These are phyloP conservation scores for Psix sp. DNA, from an alignment of 1,140 invertebrate genomes.

Conservation along the genomic window DNA sequence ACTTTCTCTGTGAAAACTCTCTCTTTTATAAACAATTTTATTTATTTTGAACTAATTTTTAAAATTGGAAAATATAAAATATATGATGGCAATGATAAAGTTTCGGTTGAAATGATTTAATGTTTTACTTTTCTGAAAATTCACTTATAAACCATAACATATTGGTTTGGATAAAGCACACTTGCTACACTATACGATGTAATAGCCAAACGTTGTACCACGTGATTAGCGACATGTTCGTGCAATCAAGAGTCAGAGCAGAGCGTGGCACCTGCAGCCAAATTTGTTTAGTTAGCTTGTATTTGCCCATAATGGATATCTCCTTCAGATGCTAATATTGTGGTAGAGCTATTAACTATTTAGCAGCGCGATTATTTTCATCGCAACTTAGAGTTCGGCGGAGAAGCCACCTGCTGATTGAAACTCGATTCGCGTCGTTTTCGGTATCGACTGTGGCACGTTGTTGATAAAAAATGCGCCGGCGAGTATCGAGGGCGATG, in stretches of 20 bases:
- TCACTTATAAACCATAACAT: too few species aligned
- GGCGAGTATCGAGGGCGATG: conserved; percentile 18
- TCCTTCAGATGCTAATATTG: conserved; percentile 14
- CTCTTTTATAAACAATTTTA: too few species aligned
- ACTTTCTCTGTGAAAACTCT: too few species aligned
- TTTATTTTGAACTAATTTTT: too few species aligned
- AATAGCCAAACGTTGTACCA: conserved; percentile 35
- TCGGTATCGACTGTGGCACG: too few species aligned
- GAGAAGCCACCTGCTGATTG: background rate
- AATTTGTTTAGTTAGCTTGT: conserved; percentile 30
- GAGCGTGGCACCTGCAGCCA: conserved; percentile 12
- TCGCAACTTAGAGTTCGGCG: conserved; percentile 15
- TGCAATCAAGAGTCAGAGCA: conserved; percentile 31
- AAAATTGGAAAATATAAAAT: too few species aligned
- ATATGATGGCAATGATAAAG: too few species aligned
- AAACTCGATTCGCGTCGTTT: too few species aligned
- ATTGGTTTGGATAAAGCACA: conserved; percentile 21
- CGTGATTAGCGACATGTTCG: conserved; percentile 28
- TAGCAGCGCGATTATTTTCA: conserved; percentile 22
- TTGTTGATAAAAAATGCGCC: conserved; percentile 11
- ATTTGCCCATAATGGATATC: conserved; percentile 8
- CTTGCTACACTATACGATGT: too few species aligned
- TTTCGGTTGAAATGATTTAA: too few species aligned
- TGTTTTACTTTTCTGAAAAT: too few species aligned
- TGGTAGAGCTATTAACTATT: conserved; percentile 24